Base-by-base conservation (phyloP, 2,113 vertebrate genomes). In the Pachycephala philippinensis region DNA sequence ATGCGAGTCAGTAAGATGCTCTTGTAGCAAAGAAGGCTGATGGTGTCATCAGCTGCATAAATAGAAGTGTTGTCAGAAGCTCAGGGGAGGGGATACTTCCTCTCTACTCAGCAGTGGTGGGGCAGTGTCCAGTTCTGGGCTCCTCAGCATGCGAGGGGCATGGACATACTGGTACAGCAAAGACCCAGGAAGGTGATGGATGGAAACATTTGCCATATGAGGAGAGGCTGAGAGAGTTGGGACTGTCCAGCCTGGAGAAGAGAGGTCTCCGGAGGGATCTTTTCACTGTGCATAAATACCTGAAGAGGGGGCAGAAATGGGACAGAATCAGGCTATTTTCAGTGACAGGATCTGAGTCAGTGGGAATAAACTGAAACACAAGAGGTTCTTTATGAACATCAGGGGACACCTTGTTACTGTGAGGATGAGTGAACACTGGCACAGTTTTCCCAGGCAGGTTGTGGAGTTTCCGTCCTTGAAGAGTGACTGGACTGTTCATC, bases 11-110 rank as follows among this genome's bases (percentile, higher is more conserved):
- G 20, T 19, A 80, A 50, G 11, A 23, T 26, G 20, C 1, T 20
- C 27, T 14, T 31, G 14, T 2, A 1, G 4, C 24, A 61, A 61
- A 44, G 14, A 66, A 30, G 8, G 31, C 18, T 57, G 24, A 61
- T 7, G 6, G 2, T 27, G 8, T 42, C 3, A 0, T 33, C 17
- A 21, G 18, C 21, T 75, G 15, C 14, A 30, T n/a, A 2, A 50
- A n/a, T 3, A 68, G 8, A 8, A 64, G 2, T 23, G 3, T 6
- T 61, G 6, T 6, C n/a, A 61, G 35, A 40, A 82, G 21, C 8
- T 3, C 1, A 2, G 35, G 16, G 27, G 17, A 80, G 15, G 7
- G 40, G 9, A 75, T 35, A 13, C 14, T 65, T 80, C 26, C 18
- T 6, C 28, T 42, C 27, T 23, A 13, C 5, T 42, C 52, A 81